Evolutionary conservation across 1,140 invertebrate species (phyloP), one percentile per base, ranked within the genome.

Genomic region (Teleogryllus occipitalis): DNA sequence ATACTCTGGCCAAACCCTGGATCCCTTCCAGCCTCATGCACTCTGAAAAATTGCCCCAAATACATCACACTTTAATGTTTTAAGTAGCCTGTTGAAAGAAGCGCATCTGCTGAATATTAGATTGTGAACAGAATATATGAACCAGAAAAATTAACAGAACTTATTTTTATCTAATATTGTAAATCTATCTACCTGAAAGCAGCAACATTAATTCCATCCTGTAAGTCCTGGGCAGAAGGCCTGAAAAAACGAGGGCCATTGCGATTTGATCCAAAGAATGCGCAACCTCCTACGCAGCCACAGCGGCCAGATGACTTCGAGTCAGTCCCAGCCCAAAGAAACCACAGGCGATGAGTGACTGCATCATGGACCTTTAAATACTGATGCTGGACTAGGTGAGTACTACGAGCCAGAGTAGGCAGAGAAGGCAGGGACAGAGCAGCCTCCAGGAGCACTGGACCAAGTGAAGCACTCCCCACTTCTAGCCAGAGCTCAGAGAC

Each of bases 1-100:
- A 98, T 92, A 84, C 97, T 98, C 85, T 98, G 96, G 6, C 96
- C 97, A 85, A 96, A 98, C 0, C 96, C 96, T 82, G 90, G 91
- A 85, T 93, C 92, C 83, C 89, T 89, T 39, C 90, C 91, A 21
- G 88, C 84, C 75, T 91, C 89, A 81, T 91, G 89, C n/a, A 92
- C 89, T 82, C 90, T 90, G 47, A 75, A 86, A 85, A 83, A 82
- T 21, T 39, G 5, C 27, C 27, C 27, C 1, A 39, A 39, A 39
- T 39, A 39, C 27, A 39, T 5, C 27, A 22, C 18, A 75, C 6
- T 73, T 73, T 3, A 18, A 21, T 15, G 2, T 39, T 39, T 39
- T 39, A 39, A 39, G 27, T 39, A 77, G 47, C 7, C 47, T 77
- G 8, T 12, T 8, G 27, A 14, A 3, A 6, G 47, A 77, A 77